Evolutionary conservation across 2,113 vertebrate genomes (phyloP).

Genomic region (Astatoreochromis straeleni): DNA sequence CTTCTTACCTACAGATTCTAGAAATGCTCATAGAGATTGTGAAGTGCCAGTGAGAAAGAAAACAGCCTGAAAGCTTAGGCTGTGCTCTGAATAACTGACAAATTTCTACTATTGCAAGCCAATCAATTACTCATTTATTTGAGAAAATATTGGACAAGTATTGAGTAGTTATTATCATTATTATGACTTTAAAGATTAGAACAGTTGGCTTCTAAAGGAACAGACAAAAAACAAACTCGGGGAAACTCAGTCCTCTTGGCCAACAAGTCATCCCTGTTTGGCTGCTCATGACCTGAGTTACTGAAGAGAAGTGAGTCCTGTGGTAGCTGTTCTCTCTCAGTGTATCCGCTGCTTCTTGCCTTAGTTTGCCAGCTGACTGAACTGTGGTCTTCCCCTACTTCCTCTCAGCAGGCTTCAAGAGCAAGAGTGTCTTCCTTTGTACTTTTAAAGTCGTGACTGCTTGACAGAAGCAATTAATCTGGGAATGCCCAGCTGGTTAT

Average conservation of each 20-base stretch:
- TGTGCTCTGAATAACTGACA: not conserved
- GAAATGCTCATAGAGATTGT: not conserved
- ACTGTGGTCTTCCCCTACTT: not conserved
- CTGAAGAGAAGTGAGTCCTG: constrained; percentile 1
- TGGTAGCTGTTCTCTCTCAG: not conserved
- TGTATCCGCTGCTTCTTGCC: not conserved
- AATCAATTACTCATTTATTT: not conserved
- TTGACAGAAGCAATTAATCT: not conserved
- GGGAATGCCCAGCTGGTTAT: not conserved
- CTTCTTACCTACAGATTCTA: not conserved
- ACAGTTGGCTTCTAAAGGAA: not conserved
- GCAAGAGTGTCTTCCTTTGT: not conserved
- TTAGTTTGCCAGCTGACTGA: not conserved
- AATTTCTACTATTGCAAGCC: not conserved
- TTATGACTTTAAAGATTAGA: not conserved
- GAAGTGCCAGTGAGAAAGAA: not conserved
- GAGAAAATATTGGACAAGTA: not conserved
- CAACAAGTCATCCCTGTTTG: not conserved
- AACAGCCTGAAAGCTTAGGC: not conserved
- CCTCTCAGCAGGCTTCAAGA: not conserved
- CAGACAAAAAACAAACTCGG: not conserved
- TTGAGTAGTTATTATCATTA: not conserved
- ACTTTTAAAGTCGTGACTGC: not conserved
- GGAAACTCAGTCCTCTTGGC: not conserved
- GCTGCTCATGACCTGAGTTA: not conserved